Percentiles rank a stretch among this genome's conserved stretches.
Conservation (phyloP, 1,140 invertebrate species). For the Anoplolepis gracilipes region DNA sequence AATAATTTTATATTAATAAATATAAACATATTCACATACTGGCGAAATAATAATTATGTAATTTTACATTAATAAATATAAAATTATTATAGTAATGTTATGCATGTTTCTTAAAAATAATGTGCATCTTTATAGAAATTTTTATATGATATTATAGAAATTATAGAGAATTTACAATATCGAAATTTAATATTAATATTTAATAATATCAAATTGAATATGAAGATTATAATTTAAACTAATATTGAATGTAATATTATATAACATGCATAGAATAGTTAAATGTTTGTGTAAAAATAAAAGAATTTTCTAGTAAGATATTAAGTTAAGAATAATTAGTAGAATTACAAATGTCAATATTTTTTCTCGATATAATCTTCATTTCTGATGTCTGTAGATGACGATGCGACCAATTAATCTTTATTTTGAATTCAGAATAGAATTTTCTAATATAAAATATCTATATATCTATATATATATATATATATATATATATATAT, state of each 20-base stretch:
- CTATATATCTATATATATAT: no score
- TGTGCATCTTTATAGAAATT: background rate
- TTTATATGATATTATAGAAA: background rate
- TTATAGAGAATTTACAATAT: slow-evolving; percentile 11
- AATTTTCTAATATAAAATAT: slow-evolving; percentile 69
- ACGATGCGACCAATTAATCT: slow-evolving; percentile 63
- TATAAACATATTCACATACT: no score
- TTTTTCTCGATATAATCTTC: slow-evolving; percentile 24
- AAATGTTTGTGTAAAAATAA: background rate
- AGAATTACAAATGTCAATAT: background rate
- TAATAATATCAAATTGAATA: no score
- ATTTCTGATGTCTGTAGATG: slow-evolving; percentile 48
- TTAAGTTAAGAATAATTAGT: background rate
- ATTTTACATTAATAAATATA: slow-evolving; percentile 5
- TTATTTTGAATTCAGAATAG: slow-evolving; percentile 73
- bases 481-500: no score
- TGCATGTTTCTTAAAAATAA: background rate
- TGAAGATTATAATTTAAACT: background rate
- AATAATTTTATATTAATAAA: no score
- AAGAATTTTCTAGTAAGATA: background rate
- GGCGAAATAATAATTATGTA: no score
- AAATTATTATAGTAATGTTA: slow-evolving; percentile 10
- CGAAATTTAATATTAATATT: background rate
- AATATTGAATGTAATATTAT: background rate
- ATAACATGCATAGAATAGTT: background rate